Evolutionary conservation across 2,888 invertebrate genomes (phyloP), one percentile per base, ranked within the genome.

Genomic region (Apomyelois bistriatella): DNA sequence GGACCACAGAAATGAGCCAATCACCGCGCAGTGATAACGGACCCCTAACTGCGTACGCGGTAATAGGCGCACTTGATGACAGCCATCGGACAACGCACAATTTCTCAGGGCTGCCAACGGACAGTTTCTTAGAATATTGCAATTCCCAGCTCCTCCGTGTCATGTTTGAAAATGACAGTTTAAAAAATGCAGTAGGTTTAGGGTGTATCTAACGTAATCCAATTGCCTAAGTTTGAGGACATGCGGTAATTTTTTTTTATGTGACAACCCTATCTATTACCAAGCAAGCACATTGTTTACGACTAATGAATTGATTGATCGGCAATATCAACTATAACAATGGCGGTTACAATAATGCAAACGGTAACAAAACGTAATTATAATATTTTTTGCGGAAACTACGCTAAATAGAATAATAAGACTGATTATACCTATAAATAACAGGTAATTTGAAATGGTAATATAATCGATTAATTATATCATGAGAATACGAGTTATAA

Each of bases 21-120:
- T 43, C 12, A 13, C 43, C 43, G 43, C 8, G 43, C 28, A 43
- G 7, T 43, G 43, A 43, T 43, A 43, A 43, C 43, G 12, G 43
- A 4, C 40, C 16, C 10, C 16, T 41, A 41, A 41, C 40, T 41
- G 40, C 28, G 43, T 28, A n/a, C 38, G 38, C 13, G 15, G 38
- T 15, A 38, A 38, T 15, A 38, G 13, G 12, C 13, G 7, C 4
- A 12, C 7, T 9, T 7, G 28, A 30, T 30, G 43, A 30, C 43
- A 43, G 13, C 28, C 28, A 13, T 13, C 30, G 43, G 12, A 12
- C 30, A 1, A 1, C 7, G 32, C 32, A 32, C 32, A 32, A 32
- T 32, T 32, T 12, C 28, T 12, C 13, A 43, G 43, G 43, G 43
- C 30, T 43, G 30, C 0, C 43, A 30, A n/a, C n/a, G 3, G 12